phyloP scores from a whole-genome alignment of 2,113 vertebrate species.

The Seriola quinqueradiata region DNA sequence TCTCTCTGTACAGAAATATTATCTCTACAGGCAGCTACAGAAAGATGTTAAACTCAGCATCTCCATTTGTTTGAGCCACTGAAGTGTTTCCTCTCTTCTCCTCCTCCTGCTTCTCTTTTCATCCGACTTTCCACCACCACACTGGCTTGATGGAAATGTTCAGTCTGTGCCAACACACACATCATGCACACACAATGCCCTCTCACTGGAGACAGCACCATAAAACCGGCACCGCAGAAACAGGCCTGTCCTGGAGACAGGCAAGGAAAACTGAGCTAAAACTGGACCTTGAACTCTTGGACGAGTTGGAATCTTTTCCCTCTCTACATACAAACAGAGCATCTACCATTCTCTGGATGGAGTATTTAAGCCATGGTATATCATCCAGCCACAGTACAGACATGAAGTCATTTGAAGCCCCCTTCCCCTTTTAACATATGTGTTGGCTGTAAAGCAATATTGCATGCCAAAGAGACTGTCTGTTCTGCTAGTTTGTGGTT shows the following conservation, averaged over 20 bases:
- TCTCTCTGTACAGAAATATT: neutral
- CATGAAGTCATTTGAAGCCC: conserved; percentile 60
- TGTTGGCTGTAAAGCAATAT: conserved; percentile 59
- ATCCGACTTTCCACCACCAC: conserved; percentile 55
- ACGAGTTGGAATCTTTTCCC: conserved; percentile 9
- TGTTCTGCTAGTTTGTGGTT: conserved; percentile 72
- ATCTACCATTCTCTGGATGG: conserved; percentile 25
- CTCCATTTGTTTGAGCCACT: conserved; percentile 49
- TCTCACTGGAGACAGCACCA: conserved; percentile 55
- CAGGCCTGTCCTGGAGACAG: conserved; percentile 36
- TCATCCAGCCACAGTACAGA: conserved; percentile 38
- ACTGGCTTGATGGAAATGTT: conserved; percentile 67
- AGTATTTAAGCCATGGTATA: conserved; percentile 33
- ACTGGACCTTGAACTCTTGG: conserved; percentile 41
- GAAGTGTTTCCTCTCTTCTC: conserved; percentile 50
- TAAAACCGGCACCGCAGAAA: conserved; percentile 56
- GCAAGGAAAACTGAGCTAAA: conserved; percentile 36
- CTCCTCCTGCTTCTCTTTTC: conserved; percentile 40
- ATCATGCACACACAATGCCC: conserved; percentile 63
- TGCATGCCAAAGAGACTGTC: conserved; percentile 66
- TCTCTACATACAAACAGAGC: conserved; percentile 10
- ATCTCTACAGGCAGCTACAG: conserved; percentile 7
- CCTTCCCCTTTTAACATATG: conserved; percentile 68
- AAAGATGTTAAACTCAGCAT: conserved; percentile 21
- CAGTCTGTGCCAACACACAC: conserved; percentile 66